Evolutionary conservation across 2,113 vertebrate species (phyloP).

Genomic region (Spizaetus ornatus): DNA sequence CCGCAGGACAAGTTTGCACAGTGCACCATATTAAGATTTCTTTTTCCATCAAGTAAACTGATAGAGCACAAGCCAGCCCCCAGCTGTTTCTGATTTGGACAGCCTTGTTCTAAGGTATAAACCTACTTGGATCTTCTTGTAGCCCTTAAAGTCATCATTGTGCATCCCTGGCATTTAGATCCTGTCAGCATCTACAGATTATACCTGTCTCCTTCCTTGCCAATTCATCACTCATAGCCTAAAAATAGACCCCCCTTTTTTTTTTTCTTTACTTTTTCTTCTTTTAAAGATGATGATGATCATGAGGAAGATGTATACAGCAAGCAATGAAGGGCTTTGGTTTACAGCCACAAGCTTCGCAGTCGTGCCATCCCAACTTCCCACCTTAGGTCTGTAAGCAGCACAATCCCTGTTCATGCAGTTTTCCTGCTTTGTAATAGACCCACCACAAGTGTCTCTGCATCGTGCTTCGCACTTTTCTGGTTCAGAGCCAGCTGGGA

Average conservation of each 20-base stretch:
- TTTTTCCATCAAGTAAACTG: neutral
- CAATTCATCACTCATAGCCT: neutral
- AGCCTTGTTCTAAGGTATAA: neutral
- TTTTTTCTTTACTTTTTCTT: neutral
- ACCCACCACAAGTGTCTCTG: neutral
- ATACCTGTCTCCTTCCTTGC: neutral
- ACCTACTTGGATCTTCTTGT: neutral
- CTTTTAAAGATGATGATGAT: neutral
- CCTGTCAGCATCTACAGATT: neutral
- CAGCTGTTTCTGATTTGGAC: fast-evolving
- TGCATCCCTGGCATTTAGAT: neutral
- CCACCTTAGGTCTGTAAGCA: neutral
- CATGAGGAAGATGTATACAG: neutral
- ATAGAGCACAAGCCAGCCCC: neutral
- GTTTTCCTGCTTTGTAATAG: neutral
- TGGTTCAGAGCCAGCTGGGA: neutral
- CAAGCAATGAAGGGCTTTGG: neutral
- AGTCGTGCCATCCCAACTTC: neutral
- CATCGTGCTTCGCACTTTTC: fast-evolving
- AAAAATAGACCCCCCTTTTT: neutral
- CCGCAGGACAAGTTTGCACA: neutral
- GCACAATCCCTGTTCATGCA: neutral
- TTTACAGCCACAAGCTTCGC: neutral
- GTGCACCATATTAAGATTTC: neutral
- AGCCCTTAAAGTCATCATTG: neutral